A percentile compares a stretch with the other conserved stretches of the same genome.
phyloP scores from a whole-genome alignment of 2,888 invertebrate genomes.

The Exephanes ischioxanthus region DNA sequence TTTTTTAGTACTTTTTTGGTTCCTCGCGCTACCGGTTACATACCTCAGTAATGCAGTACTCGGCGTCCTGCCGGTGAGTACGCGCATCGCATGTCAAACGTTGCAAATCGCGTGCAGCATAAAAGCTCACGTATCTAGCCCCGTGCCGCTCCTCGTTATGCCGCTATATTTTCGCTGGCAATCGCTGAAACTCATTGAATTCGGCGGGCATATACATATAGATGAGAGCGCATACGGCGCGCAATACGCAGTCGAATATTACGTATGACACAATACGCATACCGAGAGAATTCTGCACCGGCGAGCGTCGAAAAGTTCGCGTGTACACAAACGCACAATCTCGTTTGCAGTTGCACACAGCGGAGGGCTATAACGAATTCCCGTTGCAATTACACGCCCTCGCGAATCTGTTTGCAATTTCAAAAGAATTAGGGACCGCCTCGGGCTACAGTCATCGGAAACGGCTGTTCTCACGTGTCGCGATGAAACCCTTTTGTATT shows the following conservation, averaged over 20 bases:
- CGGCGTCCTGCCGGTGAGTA: neutral
- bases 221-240: neutral
- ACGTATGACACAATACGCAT: conserved; percentile 36
- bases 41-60: conserved; percentile 15
- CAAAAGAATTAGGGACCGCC: conserved; percentile 54
- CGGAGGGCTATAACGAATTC: conserved; percentile 58
- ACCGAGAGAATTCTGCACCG: conserved; percentile 42
- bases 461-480: conserved; percentile 54
- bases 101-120: conserved; percentile 33
- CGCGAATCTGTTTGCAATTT: conserved; percentile 62
- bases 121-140: conserved; percentile 29
- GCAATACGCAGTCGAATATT: conserved; percentile 11
- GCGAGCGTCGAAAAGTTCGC: conserved; percentile 8
- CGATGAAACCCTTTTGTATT: conserved; percentile 37
- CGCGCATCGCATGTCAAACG: conserved; percentile 54
- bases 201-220: conserved; percentile 16
- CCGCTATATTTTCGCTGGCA: conserved; percentile 42
- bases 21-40: neutral
- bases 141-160: conserved; percentile 40
- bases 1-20: neutral
- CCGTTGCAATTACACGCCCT: conserved; percentile 64
- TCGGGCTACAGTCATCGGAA: conserved; percentile 40
- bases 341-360: conserved; percentile 41
- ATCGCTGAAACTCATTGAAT: conserved; percentile 59
- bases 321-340: neutral